phyloP scores from a whole-genome alignment of 2,797 vertebrate genomes.

The Stomatorhinus walkeri region DNA sequence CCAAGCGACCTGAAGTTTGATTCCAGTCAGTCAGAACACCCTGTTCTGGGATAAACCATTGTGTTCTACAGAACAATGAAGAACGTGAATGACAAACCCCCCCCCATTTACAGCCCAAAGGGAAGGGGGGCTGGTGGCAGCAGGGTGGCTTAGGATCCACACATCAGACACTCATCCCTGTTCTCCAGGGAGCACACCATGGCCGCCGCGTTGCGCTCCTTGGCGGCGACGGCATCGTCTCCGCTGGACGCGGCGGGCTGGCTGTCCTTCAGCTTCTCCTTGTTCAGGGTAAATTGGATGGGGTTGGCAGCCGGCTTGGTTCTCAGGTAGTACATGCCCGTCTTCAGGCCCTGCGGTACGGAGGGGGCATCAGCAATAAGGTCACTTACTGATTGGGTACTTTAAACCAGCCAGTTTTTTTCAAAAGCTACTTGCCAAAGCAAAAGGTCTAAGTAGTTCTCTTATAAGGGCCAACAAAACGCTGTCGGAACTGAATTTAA shows the following conservation, averaged over 20 bases:
- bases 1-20: background rate
- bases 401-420: background rate
- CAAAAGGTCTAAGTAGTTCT: background rate
- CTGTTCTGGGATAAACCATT: background rate
- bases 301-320: slow-evolving; percentile 93
- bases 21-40: background rate
- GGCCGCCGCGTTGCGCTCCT: slow-evolving; percentile 82
- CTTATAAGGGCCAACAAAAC: background rate
- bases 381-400: background rate
- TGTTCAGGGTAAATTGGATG: slow-evolving; percentile 97
- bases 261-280: slow-evolving; percentile 80
- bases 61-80: background rate
- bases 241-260: slow-evolving; percentile 40
- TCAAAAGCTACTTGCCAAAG: background rate
- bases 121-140: background rate
- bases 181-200: slow-evolving; percentile 97
- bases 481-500: background rate
- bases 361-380: background rate
- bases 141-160: slow-evolving; percentile 69
- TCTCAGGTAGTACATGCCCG: slow-evolving; percentile 94
- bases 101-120: background rate
- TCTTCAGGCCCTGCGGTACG: slow-evolving; percentile 80
- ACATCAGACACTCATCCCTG: slow-evolving; percentile 89
- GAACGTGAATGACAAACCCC: background rate
- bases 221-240: slow-evolving; percentile 50